Conservation (phyloP, 2,113 vertebrate species). For the Hystrix brachyura region DNA sequence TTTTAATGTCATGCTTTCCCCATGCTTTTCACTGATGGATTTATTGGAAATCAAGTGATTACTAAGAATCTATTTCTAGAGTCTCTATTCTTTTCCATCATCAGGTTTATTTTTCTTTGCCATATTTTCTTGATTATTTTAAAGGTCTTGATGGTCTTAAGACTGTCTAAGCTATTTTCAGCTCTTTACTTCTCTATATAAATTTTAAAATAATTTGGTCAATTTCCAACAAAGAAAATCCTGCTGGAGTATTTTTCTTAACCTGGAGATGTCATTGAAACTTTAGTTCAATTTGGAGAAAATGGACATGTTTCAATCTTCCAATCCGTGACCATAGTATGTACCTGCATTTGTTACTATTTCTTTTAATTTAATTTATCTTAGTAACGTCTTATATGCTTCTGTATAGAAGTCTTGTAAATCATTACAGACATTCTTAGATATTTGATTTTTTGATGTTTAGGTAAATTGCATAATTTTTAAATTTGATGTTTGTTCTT, state of each 20-base stretch:
- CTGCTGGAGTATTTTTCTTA: neutral
- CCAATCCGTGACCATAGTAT: neutral
- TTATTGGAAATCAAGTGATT: neutral
- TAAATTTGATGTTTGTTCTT: neutral
- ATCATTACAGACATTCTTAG: neutral
- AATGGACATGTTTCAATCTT: neutral
- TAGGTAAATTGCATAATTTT: neutral
- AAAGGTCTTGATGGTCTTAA: neutral
- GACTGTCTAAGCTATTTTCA: neutral
- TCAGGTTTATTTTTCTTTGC: neutral
- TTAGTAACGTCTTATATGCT: neutral
- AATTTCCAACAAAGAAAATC: neutral
- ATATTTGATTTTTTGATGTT: conserved; percentile 5
- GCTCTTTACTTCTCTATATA: neutral
- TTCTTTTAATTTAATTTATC: neutral
- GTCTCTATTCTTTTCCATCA: neutral
- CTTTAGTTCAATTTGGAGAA: neutral
- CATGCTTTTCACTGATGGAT: neutral
- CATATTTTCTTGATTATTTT: neutral
- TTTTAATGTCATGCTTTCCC: neutral
- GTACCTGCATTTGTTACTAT: neutral
- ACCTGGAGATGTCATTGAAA: neutral
- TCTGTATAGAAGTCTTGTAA: neutral
- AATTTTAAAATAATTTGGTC: neutral
- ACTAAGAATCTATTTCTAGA: neutral